Evolutionary conservation across 2,797 vertebrate genomes (phyloP).

Genomic region (Remorina albescens): DNA sequence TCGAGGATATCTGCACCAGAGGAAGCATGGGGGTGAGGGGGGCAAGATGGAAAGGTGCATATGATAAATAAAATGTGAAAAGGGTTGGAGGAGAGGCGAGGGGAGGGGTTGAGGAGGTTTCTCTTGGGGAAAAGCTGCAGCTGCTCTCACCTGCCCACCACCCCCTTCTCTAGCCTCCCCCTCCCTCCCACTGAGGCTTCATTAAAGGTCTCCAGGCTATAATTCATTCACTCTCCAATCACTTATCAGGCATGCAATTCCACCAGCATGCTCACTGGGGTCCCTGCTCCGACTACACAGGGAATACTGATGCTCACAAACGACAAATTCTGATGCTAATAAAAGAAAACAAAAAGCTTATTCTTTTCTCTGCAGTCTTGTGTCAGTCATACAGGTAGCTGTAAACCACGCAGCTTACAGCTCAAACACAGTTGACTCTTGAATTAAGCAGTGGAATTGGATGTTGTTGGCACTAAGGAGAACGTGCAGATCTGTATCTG

Average conservation of each 20-base stretch:
- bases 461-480: constrained; percentile 34
- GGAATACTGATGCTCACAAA: constrained; percentile 55
- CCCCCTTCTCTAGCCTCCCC: constrained; percentile 20
- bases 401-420: constrained; percentile 30
- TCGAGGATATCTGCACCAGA: constrained; percentile 27
- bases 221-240: constrained; percentile 78
- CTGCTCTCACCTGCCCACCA: constrained; percentile 73
- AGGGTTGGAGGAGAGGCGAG: constrained; percentile 12
- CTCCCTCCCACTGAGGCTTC: constrained; percentile 66
- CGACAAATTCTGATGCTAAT: constrained; percentile 6
- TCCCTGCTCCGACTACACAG: constrained; percentile 37
- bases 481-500: constrained; percentile 44
- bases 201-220: constrained; percentile 77
- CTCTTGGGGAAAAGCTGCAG: constrained; percentile 65
- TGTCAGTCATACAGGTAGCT: constrained; percentile 5
- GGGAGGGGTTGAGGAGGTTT: constrained; percentile 18
- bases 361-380: neutral
- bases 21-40: constrained; percentile 17
- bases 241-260: constrained; percentile 65
- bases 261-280: constrained; percentile 35
- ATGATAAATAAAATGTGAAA: constrained; percentile 47
- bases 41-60: constrained; percentile 45
- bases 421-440: constrained; percentile 41
- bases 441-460: constrained; percentile 57
- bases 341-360: neutral